Evolutionary conservation across 1,140 invertebrate species (phyloP).

Genomic region (Akabosia matsudoensis): DNA sequence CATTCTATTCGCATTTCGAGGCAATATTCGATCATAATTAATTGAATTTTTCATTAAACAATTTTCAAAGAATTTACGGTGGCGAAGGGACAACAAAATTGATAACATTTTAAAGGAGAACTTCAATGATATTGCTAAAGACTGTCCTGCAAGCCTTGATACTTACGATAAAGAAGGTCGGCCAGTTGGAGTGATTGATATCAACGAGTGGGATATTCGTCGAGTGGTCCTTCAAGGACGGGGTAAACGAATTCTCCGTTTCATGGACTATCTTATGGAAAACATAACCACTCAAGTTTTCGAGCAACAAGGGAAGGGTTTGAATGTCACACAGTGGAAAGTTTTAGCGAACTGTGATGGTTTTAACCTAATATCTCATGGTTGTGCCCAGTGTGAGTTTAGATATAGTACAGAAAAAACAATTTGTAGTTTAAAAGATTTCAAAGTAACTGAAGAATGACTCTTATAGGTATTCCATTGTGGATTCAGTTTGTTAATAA

Average conservation of each 20-base stretch:
- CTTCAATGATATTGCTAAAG: background rate
- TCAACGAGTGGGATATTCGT: background rate
- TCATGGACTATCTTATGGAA: background rate
- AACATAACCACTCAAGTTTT: slow-evolving; percentile 3
- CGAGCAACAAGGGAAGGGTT: background rate
- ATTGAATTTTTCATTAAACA: background rate
- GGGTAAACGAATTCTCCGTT: background rate
- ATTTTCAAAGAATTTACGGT: slow-evolving; percentile 3
- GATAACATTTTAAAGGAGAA: background rate
- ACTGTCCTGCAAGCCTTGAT: background rate
- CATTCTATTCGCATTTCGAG: background rate
- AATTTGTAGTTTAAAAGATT: background rate
- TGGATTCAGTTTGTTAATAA: background rate
- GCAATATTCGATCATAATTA: too few species aligned
- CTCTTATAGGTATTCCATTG: background rate
- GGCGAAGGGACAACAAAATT: slow-evolving; percentile 7
- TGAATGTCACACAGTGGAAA: slow-evolving; percentile 13
- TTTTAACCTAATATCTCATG: background rate
- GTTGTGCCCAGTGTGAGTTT: background rate
- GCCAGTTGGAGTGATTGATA: slow-evolving; percentile 13
- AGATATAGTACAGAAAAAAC: background rate
- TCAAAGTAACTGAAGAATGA: background rate
- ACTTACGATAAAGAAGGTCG: background rate
- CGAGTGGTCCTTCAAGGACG: background rate
- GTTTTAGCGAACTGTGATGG: background rate